phyloP scores from a whole-genome alignment of 1,140 invertebrate species.

The Penaeus chinensis region DNA sequence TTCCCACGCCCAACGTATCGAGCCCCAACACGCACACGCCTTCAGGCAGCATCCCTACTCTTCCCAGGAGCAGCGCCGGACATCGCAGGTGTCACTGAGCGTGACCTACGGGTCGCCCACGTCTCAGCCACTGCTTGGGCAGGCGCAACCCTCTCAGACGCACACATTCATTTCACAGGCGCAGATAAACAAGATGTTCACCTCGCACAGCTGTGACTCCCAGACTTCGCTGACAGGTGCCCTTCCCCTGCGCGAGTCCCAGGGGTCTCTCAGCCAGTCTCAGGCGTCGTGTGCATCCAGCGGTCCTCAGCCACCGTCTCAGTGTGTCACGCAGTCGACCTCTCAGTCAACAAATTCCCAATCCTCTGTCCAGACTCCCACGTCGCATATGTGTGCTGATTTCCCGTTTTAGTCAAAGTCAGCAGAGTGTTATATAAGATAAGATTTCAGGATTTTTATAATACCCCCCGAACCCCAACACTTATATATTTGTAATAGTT shows the following conservation, averaged over 20 bases:
- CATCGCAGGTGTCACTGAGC: slow-evolving; percentile 43
- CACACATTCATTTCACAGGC: slow-evolving; percentile 45
- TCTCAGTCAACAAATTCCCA: slow-evolving; percentile 20
- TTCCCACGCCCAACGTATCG: slow-evolving; percentile 13
- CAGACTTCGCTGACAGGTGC: slow-evolving; percentile 41
- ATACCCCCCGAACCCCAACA: too few relatives aligned
- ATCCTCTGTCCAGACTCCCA: slow-evolving; percentile 27
- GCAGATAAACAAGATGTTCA: slow-evolving; percentile 45
- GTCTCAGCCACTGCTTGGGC: slow-evolving; percentile 41
- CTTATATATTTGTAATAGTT: too few relatives aligned
- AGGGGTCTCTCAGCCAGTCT: slow-evolving; percentile 35
- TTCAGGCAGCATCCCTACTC: slow-evolving; percentile 32
- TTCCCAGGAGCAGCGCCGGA: slow-evolving; percentile 35
- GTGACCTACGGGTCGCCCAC: slow-evolving; percentile 37
- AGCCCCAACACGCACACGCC: slow-evolving; percentile 19
- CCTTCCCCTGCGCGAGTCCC: slow-evolving; percentile 31
- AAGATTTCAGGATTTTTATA: too few relatives aligned
- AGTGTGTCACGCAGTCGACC: neutral
- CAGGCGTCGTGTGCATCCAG: slow-evolving; percentile 31
- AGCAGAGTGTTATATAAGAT: neutral
- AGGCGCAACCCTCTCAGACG: slow-evolving; percentile 25
- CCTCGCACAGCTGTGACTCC: slow-evolving; percentile 48
- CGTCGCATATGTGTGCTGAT: slow-evolving; percentile 43
- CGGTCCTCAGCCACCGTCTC: neutral
- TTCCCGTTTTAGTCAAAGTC: slow-evolving; percentile 36